These are phyloP conservation scores for Notothenia rossii DNA, from an alignment of 2,113 vertebrate species.

Conservation along the genomic window DNA sequence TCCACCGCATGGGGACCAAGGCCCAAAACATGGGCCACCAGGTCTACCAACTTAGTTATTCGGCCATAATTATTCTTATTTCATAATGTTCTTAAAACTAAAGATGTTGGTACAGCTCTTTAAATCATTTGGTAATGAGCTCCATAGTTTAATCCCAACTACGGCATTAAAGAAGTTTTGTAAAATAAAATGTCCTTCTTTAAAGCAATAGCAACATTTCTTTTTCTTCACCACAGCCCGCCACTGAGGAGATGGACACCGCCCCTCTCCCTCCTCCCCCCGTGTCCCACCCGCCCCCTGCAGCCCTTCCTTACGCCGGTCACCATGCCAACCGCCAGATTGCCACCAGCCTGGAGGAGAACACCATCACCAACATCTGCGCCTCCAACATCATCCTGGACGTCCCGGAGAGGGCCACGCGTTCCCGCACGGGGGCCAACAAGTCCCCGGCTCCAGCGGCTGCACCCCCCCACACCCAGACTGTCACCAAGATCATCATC, in stretches of 20 bases:
- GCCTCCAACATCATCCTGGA: conserved; percentile 86
- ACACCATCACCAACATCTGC: conserved; percentile 85
- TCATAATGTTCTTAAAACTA: too few species aligned
- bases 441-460: conserved; percentile 63
- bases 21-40: too few species aligned
- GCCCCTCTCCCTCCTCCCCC: conserved; percentile 75
- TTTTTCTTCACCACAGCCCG: conserved; percentile 54
- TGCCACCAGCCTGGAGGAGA: conserved; percentile 69
- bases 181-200: not conserved
- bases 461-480: conserved; percentile 62
- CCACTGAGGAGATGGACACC: conserved; percentile 73
- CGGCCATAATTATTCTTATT: too few species aligned
- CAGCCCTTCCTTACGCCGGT: conserved; percentile 10
- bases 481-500: conserved; percentile 91
- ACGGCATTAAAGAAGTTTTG: too few species aligned
- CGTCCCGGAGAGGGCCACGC: conserved; percentile 80
- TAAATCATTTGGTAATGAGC: too few species aligned
- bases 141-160: too few species aligned
- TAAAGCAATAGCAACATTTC: not conserved
- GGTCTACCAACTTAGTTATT: too few species aligned
- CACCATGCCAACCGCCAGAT: conserved; percentile 43
- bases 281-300: not conserved
- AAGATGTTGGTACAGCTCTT: too few species aligned
- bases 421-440: conserved; percentile 78
- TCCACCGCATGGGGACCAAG: too few species aligned